Conservation (phyloP, 2,888 invertebrate genomes). For the Habrosyne pyritoides region DNA sequence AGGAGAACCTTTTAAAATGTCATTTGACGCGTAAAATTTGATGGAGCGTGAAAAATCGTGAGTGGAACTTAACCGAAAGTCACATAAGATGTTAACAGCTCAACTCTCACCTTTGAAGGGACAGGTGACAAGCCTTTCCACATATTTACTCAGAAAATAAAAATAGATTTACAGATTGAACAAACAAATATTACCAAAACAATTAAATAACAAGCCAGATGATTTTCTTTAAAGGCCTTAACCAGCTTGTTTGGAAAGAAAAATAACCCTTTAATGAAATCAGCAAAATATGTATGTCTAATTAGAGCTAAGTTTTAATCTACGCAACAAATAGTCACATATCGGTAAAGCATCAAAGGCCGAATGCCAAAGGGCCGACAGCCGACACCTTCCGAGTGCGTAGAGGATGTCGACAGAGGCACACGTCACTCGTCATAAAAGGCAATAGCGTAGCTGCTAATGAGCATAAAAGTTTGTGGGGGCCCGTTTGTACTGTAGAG, state of each 20-base stretch:
- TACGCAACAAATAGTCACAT: slow-evolving; percentile 22
- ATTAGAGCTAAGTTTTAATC: slow-evolving; percentile 12
- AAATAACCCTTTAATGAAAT: not conserved
- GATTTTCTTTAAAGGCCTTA: not conserved
- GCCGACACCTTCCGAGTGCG: slow-evolving; percentile 20
- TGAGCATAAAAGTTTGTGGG: slow-evolving; percentile 50
- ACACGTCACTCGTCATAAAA: slow-evolving; percentile 39
- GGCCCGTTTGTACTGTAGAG: slow-evolving; percentile 24
- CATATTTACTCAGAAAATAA: not conserved
- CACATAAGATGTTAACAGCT: slow-evolving; percentile 28
- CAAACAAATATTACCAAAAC: not conserved
- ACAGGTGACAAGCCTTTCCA: not conserved
- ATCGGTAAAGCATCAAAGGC: slow-evolving; percentile 26
- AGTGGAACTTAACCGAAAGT: slow-evolving; percentile 24
- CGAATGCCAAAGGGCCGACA: slow-evolving; percentile 20
- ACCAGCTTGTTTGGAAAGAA: not conserved
- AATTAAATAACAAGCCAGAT: not conserved
- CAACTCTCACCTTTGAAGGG: slow-evolving; percentile 17
- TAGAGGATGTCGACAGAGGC: slow-evolving; percentile 7
- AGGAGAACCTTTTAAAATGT: slow-evolving; percentile 21
- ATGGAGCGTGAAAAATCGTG: slow-evolving; percentile 30
- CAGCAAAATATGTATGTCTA: not conserved
- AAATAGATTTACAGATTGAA: not conserved
- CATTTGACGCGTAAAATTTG: slow-evolving; percentile 18
- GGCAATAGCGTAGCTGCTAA: slow-evolving; percentile 36